phyloP scores from a whole-genome alignment of 2,113 vertebrate genomes.

The Entelurus aequoreus region DNA sequence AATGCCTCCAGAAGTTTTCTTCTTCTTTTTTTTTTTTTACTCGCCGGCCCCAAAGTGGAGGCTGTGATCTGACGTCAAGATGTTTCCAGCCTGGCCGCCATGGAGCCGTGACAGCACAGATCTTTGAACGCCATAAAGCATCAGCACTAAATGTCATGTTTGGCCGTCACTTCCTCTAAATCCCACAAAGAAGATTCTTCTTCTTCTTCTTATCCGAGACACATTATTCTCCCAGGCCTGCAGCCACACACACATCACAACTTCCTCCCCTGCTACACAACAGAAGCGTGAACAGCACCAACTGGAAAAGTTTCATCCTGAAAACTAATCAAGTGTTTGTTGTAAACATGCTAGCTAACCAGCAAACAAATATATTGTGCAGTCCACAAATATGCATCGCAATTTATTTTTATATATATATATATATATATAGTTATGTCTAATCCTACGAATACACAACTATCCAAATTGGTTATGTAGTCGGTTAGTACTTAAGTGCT shows the following conservation, averaged over 20 bases:
- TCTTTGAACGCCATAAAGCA: slow-evolving; percentile 36
- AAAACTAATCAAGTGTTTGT: no score
- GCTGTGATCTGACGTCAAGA: slow-evolving; percentile 34
- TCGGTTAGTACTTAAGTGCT: no score
- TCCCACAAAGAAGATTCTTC: slow-evolving; percentile 28
- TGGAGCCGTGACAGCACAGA: slow-evolving; percentile 39
- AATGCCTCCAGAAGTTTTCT: neutral
- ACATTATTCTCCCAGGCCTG: slow-evolving; percentile 21
- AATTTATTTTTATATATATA: no score
- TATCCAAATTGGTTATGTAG: no score
- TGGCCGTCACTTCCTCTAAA: slow-evolving; percentile 27
- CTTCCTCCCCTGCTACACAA: no score
- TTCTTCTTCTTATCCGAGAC: slow-evolving; percentile 5
- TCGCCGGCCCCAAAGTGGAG: slow-evolving; percentile 10
- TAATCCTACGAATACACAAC: no score
- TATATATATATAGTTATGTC: no score
- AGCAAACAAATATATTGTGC: no score
- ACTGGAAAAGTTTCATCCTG: no score
- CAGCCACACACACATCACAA: slow-evolving; percentile 19
- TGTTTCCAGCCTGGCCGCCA: slow-evolving; percentile 32
- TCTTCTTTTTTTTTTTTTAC: slow-evolving; percentile 2
- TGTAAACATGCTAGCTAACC: no score
- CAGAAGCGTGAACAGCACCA: no score
- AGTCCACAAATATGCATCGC: no score
- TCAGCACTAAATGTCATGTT: slow-evolving; percentile 42